Evolutionary conservation across 1,140 invertebrate genomes (phyloP).

Genomic region (Calycopis cecrops): DNA sequence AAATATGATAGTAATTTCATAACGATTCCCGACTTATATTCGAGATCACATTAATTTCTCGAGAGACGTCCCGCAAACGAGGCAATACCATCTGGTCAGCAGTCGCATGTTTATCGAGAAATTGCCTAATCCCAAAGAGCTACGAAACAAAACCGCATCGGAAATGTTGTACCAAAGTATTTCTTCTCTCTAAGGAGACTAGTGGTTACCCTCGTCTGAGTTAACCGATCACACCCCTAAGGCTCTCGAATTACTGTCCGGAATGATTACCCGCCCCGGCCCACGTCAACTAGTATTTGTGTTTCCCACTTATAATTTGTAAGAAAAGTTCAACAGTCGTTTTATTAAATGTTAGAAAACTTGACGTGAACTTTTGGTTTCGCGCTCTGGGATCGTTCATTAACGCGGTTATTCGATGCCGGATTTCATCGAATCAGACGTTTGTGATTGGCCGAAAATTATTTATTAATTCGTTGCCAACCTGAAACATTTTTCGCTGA

Average conservation of each 20-base stretch:
- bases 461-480: too few relatives aligned
- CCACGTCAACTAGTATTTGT: constrained; percentile 69
- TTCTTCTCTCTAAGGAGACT: constrained; percentile 67
- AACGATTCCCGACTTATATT: constrained; percentile 34
- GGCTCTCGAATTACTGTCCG: constrained; percentile 67
- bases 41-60: constrained; percentile 62
- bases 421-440: constrained; percentile 44
- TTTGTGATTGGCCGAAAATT: constrained; percentile 19
- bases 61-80: constrained; percentile 57
- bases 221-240: constrained; percentile 71
- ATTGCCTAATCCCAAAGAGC: constrained; percentile 68
- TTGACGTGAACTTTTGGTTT: constrained; percentile 49
- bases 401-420: constrained; percentile 45
- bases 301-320: constrained; percentile 69
- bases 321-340: constrained; percentile 62
- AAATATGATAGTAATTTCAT: constrained; percentile 27
- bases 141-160: constrained; percentile 71
- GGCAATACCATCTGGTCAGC: constrained; percentile 54
- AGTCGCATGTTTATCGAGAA: constrained; percentile 66
- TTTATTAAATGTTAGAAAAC: constrained; percentile 68
- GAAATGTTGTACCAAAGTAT: constrained; percentile 70
- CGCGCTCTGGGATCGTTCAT: constrained; percentile 57
- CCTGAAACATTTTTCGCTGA: too few relatives aligned
- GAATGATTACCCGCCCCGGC: constrained; percentile 57
- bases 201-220: constrained; percentile 66